These are phyloP conservation scores for Folsomia manolachei DNA, from an alignment of 2,888 invertebrate genomes.

Conservation along the genomic window DNA sequence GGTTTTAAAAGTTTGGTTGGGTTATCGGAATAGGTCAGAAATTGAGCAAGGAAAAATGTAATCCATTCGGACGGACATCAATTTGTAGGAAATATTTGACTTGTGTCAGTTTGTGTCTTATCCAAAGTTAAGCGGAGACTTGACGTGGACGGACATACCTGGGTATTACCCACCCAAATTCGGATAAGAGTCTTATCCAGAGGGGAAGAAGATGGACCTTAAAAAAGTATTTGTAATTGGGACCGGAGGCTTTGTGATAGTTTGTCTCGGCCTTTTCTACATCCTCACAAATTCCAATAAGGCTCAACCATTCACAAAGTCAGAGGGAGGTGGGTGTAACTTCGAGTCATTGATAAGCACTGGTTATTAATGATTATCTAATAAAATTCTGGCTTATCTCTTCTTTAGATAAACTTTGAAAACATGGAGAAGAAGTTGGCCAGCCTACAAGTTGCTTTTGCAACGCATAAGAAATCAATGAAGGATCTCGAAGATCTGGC, in stretches of 20 bases:
- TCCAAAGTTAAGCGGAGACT: no score
- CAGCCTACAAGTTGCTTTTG: constrained; percentile 37
- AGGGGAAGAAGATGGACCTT: constrained; percentile 48
- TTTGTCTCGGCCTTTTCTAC: constrained; percentile 48
- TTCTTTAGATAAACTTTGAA: constrained; percentile 35
- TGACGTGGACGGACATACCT: no score
- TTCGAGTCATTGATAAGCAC: not conserved
- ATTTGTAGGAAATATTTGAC: no score
- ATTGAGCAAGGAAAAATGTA: no score
- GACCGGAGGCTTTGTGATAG: constrained; percentile 45
- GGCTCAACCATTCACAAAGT: not conserved
- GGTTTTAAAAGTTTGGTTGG: no score
- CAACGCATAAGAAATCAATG: constrained; percentile 40
- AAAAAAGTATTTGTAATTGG: constrained; percentile 49
- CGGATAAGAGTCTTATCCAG: no score
- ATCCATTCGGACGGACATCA: no score
- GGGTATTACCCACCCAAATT: no score
- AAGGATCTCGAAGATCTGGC: constrained; percentile 43
- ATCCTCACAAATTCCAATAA: constrained; percentile 42
- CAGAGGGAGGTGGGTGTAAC: constrained; percentile 9
- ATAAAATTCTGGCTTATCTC: not conserved
- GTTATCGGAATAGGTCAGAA: no score
- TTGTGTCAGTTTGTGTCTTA: no score
- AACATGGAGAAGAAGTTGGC: constrained; percentile 39
- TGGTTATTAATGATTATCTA: not conserved